These are phyloP conservation scores for Drosophila longiperda DNA, from an alignment of 2,888 invertebrate genomes.

Conservation along the genomic window DNA sequence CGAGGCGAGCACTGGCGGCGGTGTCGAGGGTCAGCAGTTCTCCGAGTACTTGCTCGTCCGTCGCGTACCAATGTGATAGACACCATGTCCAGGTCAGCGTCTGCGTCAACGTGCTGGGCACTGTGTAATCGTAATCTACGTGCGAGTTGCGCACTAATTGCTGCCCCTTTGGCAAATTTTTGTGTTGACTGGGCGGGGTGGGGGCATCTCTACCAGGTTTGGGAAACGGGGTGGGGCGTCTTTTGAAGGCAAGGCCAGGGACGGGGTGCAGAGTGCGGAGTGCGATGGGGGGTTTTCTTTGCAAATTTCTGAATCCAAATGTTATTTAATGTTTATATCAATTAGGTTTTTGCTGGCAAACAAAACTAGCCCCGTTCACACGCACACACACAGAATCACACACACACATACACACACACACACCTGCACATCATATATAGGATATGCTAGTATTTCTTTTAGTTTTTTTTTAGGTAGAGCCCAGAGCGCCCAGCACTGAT, in stretches of 20 bases:
- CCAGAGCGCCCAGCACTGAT: slow-evolving; percentile 70
- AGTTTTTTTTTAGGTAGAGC: slow-evolving; percentile 46
- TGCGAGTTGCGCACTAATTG: slow-evolving; percentile 69
- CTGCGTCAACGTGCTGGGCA: slow-evolving; percentile 37
- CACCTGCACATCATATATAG: slow-evolving; percentile 16
- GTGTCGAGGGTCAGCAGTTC: slow-evolving; percentile 95
- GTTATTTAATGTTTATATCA: slow-evolving; percentile 76
- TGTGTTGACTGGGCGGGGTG: background rate
- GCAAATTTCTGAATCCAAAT: slow-evolving; percentile 64
- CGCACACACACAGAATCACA: slow-evolving; percentile 6
- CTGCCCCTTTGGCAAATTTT: slow-evolving; percentile 18
- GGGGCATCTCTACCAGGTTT: slow-evolving; percentile 9
- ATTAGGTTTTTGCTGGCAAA: slow-evolving; percentile 58
- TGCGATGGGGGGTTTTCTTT: slow-evolving; percentile 8
- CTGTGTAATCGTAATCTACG: slow-evolving; percentile 67
- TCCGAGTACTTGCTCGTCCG: slow-evolving; percentile 94
- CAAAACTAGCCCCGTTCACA: background rate
- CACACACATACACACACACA: background rate
- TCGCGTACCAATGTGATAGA: slow-evolving; percentile 85
- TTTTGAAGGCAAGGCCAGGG: background rate
- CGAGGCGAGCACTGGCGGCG: slow-evolving; percentile 93
- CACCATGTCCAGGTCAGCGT: slow-evolving; percentile 46
- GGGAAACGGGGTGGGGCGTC: slow-evolving; percentile 6
- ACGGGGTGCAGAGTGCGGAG: background rate
- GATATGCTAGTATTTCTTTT: slow-evolving; percentile 23